Evolutionary conservation across 2,797 vertebrate species (phyloP).

Genomic region (Acanthornis magna): DNA sequence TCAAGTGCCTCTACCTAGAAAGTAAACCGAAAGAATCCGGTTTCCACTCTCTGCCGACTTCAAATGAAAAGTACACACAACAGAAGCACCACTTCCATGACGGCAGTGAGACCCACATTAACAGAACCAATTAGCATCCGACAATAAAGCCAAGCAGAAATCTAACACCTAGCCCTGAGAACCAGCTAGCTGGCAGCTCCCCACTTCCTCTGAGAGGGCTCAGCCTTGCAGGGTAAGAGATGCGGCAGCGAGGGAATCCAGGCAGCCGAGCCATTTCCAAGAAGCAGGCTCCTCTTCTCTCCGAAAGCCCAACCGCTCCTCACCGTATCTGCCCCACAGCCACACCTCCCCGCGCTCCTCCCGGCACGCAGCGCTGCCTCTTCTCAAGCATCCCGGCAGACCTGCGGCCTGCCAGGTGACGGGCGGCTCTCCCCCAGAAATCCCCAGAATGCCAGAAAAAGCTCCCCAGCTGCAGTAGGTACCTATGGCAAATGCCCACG

Average conservation of each 20-base stretch:
- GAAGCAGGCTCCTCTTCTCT: constrained; percentile 1
- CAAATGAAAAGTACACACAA: neutral
- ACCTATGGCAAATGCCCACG: fast-evolving
- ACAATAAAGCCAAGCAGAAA: neutral
- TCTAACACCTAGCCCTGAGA: constrained; percentile 40
- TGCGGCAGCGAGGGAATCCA: constrained; percentile 58
- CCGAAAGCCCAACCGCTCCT: neutral
- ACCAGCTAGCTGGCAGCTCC: constrained; percentile 56
- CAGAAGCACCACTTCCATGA: constrained; percentile 14
- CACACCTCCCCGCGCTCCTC: neutral
- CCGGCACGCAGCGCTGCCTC: neutral
- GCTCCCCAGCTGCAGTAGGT: neutral
- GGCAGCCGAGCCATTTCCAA: constrained; percentile 19
- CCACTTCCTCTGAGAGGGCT: constrained; percentile 75
- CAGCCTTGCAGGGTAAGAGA: neutral
- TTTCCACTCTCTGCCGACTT: constrained; percentile 5
- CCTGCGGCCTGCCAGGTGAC: neutral
- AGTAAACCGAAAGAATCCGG: constrained; percentile 29
- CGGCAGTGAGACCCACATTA: neutral
- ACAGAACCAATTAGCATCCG: neutral
- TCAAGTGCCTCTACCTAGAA: constrained; percentile 15
- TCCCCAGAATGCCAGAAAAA: neutral
- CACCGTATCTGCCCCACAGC: neutral
- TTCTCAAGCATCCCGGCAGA: neutral
- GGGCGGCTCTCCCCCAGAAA: neutral